Conservation (phyloP, 2,113 vertebrate genomes). For the Cephalopholis sonnerati region DNA sequence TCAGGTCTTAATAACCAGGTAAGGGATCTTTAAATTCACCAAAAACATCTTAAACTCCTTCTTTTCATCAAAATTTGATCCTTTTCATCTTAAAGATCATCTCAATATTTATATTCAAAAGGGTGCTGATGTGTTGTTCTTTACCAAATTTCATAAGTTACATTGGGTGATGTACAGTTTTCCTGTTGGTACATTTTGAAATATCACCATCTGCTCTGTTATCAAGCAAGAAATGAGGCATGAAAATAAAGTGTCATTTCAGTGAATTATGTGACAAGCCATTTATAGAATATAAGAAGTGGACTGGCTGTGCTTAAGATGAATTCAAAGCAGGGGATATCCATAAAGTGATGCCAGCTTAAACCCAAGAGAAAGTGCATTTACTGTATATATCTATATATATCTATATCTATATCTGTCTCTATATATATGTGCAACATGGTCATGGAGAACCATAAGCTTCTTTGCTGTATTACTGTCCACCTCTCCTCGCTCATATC, state of each 20-base stretch:
- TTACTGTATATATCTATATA: slow-evolving; percentile 30
- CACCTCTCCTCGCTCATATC: slow-evolving; percentile 68
- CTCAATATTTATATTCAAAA: not conserved
- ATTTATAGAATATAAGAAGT: slow-evolving; percentile 22
- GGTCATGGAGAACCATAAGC: slow-evolving; percentile 66
- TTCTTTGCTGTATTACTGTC: slow-evolving; percentile 77
- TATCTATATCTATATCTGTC: slow-evolving; percentile 30
- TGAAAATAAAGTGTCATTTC: slow-evolving; percentile 32
- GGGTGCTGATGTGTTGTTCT: not conserved
- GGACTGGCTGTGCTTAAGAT: slow-evolving; percentile 3
- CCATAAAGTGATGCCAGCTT: slow-evolving; percentile 17
- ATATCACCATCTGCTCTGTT: slow-evolving; percentile 26
- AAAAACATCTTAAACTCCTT: not conserved
- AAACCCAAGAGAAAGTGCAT: slow-evolving; percentile 22
- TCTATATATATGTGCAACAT: slow-evolving; percentile 31
- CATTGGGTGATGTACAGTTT: not conserved
- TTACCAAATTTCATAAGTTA: not conserved
- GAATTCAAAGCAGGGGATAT: slow-evolving; percentile 18
- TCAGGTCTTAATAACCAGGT: slow-evolving; percentile 46
- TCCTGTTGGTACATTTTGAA: not conserved
- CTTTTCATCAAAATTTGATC: slow-evolving; percentile 1
- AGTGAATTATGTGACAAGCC: slow-evolving; percentile 35
- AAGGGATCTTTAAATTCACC: slow-evolving; percentile 1
- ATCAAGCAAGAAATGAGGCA: slow-evolving; percentile 26
- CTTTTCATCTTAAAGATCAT: slow-evolving; percentile 1